Percentiles rank a stretch among this genome's conserved stretches.
phyloP scores from a whole-genome alignment of 2,797 vertebrate genomes.

The Notolepis coatsorum region DNA sequence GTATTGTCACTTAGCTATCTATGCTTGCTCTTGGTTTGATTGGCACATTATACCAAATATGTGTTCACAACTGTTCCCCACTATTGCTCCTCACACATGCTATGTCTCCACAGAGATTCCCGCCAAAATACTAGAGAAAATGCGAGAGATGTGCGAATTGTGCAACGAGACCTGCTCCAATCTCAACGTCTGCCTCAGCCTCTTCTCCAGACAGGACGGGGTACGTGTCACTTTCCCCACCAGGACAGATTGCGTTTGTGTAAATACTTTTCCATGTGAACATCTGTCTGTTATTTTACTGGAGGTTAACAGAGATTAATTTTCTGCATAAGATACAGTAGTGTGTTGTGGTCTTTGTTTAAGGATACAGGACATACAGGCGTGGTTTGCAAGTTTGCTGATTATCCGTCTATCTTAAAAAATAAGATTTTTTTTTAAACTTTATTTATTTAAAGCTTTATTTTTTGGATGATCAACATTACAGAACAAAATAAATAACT shows the following conservation, averaged over 20 bases:
- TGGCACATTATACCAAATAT: not conserved
- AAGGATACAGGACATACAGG: too few relatives aligned
- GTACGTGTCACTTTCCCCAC: constrained; percentile 76
- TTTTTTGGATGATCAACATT: too few relatives aligned
- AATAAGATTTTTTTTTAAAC: too few relatives aligned
- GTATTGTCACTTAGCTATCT: not conserved
- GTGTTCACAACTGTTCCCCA: too few relatives aligned
- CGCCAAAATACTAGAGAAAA: constrained; percentile 81
- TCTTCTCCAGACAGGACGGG: constrained; percentile 90
- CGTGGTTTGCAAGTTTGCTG: too few relatives aligned
- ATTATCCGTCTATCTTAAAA: too few relatives aligned
- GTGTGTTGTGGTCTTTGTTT: too few relatives aligned
- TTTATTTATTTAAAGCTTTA: too few relatives aligned
- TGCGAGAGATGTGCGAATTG: constrained; percentile 86
- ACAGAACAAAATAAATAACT: too few relatives aligned
- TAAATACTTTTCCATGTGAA: not conserved
- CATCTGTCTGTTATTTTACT: not conserved
- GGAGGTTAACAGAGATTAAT: not conserved
- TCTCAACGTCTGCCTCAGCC: constrained; percentile 85
- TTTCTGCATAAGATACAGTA: too few relatives aligned
- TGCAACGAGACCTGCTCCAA: constrained; percentile 87
- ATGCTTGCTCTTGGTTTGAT: not conserved
- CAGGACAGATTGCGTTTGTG: not conserved
- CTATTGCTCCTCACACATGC: too few relatives aligned
- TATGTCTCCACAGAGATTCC: constrained; percentile 80